Conservation (phyloP, 2,113 vertebrate genomes). For the Carassius gibelio region DNA sequence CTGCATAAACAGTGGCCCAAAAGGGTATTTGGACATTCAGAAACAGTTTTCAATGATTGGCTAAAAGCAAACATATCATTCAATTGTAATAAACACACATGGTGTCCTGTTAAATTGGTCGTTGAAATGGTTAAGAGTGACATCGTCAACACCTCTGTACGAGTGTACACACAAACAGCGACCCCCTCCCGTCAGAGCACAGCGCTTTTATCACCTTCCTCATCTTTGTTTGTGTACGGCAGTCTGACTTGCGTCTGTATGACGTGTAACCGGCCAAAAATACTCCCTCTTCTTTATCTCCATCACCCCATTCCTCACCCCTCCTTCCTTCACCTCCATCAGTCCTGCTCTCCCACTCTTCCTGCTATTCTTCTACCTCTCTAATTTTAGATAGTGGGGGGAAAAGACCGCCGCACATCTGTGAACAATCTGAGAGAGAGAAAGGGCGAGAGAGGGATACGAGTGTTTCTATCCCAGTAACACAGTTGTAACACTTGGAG, state of each 20-base stretch:
- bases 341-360: slow-evolving; percentile 45
- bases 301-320: slow-evolving; percentile 48
- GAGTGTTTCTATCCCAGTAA: background rate
- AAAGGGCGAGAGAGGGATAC: background rate
- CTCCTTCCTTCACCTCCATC: slow-evolving; percentile 52
- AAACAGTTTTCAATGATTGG: background rate
- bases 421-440: slow-evolving; percentile 28
- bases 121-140: background rate
- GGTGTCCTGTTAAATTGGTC: background rate
- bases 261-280: slow-evolving; percentile 55
- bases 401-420: slow-evolving; percentile 33
- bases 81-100: background rate
- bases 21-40: background rate
- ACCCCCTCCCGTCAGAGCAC: slow-evolving; percentile 18
- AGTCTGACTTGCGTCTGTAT: slow-evolving; percentile 52
- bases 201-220: slow-evolving; percentile 51
- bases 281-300: slow-evolving; percentile 57
- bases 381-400: slow-evolving; percentile 52
- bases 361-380: slow-evolving; percentile 48
- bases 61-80: background rate
- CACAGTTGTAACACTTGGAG: background rate
- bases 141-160: slow-evolving; percentile 1
- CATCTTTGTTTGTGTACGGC: slow-evolving; percentile 53
- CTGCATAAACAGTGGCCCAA: background rate
- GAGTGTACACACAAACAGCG: background rate